These are phyloP conservation scores for Tenthredo distinguenda DNA, from an alignment of 2,888 invertebrate genomes.

Conservation along the genomic window DNA sequence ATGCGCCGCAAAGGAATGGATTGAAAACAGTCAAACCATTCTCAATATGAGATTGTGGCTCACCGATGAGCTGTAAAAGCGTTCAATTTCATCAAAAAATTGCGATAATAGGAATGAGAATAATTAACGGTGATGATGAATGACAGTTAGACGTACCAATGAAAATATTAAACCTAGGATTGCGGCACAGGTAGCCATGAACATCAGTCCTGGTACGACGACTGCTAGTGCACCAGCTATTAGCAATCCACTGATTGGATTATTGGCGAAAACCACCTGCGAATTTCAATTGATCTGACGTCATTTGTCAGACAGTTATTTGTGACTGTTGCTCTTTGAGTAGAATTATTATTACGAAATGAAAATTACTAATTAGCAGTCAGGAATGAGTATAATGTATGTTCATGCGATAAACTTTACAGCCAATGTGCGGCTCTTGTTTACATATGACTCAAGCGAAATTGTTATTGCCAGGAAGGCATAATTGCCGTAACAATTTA, in stretches of 20 bases:
- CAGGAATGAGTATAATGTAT: neutral
- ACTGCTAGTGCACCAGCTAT: conserved; percentile 73
- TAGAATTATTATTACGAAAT: neutral
- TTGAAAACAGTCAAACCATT: conserved; percentile 74
- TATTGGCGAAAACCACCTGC: conserved; percentile 77
- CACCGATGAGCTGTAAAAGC: conserved; percentile 56
- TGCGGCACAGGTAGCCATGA: conserved; percentile 68
- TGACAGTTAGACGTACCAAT: conserved; percentile 65
- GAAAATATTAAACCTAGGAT: conserved; percentile 72
- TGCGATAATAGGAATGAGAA: neutral
- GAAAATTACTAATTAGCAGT: neutral
- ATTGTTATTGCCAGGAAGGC: conserved; percentile 2
- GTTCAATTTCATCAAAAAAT: neutral
- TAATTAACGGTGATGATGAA: neutral
- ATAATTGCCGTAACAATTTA: neutral
- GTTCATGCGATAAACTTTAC: neutral
- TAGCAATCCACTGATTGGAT: conserved; percentile 77
- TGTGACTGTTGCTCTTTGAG: neutral
- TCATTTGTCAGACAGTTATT: neutral
- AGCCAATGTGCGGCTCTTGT: neutral
- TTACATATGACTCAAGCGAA: conserved; percentile 19
- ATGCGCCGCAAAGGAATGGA: conserved; percentile 70
- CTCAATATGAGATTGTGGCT: conserved; percentile 63
- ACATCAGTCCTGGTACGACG: conserved; percentile 68
- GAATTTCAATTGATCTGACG: conserved; percentile 7